These are phyloP conservation scores for Acanthopleura granulata DNA, from an alignment of 2,888 invertebrate genomes.

Conservation along the genomic window DNA sequence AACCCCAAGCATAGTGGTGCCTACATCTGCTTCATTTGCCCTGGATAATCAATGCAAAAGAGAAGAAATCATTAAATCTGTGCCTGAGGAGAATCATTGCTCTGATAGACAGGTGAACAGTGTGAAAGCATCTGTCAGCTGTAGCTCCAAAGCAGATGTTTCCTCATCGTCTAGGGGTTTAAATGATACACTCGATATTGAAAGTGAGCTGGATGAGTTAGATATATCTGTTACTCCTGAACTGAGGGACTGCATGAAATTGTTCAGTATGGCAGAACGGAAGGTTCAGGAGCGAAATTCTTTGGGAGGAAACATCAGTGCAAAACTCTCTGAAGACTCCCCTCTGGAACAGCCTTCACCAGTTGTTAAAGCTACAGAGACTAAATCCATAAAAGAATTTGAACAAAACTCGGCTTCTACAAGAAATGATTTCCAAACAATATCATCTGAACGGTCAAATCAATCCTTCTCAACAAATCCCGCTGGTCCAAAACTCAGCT, in stretches of 20 bases:
- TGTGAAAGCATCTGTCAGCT: neutral
- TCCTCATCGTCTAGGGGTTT: constrained; percentile 26
- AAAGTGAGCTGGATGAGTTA: constrained; percentile 52
- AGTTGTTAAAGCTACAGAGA: no score
- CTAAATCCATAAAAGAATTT: no score
- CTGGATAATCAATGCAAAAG: neutral
- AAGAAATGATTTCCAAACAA: no score
- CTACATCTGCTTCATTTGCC: neutral
- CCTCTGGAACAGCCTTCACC: no score
- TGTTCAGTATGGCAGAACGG: constrained; percentile 62
- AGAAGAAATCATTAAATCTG: neutral
- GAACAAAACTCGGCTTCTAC: no score
- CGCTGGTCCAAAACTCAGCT: no score
- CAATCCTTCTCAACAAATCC: no score
- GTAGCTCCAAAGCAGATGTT: neutral
- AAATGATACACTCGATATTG: constrained; percentile 48
- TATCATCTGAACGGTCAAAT: no score
- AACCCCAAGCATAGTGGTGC: neutral
- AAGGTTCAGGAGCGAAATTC: constrained; percentile 39
- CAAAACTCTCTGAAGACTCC: no score
- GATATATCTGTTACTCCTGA: constrained; percentile 63
- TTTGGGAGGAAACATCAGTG: neutral
- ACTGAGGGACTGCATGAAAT: constrained; percentile 63
- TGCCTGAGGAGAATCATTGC: neutral
- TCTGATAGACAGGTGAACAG: neutral